These are phyloP conservation scores for Acridotheres tristis DNA, from an alignment of 2,797 vertebrate species.

Conservation along the genomic window DNA sequence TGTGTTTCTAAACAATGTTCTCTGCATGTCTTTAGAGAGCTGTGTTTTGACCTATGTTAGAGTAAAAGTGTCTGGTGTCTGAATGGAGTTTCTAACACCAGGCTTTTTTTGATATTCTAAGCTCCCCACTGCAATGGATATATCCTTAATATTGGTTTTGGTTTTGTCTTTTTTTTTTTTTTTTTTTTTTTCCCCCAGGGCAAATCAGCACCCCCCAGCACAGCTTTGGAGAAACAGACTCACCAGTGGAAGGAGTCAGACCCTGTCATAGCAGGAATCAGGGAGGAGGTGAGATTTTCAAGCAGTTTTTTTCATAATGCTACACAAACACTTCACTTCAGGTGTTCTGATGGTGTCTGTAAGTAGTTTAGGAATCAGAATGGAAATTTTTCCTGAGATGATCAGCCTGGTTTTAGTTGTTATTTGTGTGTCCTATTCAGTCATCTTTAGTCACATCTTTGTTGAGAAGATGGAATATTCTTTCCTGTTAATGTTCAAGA, in stretches of 20 bases:
- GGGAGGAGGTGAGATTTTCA: slow-evolving; percentile 86
- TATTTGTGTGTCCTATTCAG: background rate
- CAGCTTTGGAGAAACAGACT: slow-evolving; percentile 80
- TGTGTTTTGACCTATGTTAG: background rate
- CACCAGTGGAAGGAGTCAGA: slow-evolving; percentile 88
- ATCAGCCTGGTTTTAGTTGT: background rate
- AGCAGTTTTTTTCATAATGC: background rate
- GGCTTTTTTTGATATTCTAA: background rate
- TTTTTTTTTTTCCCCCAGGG: background rate
- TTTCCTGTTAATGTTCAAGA: background rate
- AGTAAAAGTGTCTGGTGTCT: background rate
- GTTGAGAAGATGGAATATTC: background rate
- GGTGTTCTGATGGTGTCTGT: background rate
- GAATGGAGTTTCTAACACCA: background rate
- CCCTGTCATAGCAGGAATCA: slow-evolving; percentile 90
- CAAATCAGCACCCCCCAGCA: slow-evolving; percentile 66
- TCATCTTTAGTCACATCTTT: background rate
- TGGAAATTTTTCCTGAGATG: background rate
- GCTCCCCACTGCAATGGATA: background rate
- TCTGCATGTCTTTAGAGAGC: background rate
- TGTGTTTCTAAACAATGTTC: background rate
- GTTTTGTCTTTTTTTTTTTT: background rate
- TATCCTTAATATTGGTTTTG: background rate
- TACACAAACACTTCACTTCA: background rate
- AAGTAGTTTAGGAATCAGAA: background rate